Evolutionary conservation across 2,113 vertebrate genomes (phyloP).

Genomic region (Tyrannus savana): DNA sequence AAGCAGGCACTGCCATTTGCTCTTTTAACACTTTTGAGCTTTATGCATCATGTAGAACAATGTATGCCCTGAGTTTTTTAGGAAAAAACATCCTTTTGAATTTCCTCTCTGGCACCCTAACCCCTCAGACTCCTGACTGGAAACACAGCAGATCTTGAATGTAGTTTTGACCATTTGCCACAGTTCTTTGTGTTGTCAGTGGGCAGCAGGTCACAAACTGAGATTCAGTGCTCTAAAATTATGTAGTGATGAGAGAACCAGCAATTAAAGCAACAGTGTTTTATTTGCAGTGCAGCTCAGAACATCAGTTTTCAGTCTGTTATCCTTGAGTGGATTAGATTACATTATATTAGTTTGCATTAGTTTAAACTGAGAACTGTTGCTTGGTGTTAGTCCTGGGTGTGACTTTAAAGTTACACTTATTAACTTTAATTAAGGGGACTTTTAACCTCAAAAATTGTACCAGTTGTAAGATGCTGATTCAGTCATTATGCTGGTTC

Average conservation of each 20-base stretch:
- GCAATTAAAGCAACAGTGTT: not conserved
- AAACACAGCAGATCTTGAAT: not conserved
- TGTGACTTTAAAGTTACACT: not conserved
- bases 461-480: not conserved
- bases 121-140: not conserved
- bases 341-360: not conserved
- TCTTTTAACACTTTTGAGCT: not conserved
- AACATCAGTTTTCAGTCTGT: slow-evolving; percentile 20
- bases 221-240: not conserved
- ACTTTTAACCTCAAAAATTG: not conserved
- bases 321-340: not conserved
- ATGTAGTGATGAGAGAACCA: not conserved
- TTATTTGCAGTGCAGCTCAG: not conserved
- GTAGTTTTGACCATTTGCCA: not conserved
- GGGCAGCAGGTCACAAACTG: not conserved
- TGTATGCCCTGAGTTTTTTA: not conserved
- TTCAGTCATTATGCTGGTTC: not conserved
- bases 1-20: not conserved
- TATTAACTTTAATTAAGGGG: not conserved
- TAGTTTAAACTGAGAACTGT: not conserved
- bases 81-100: not conserved
- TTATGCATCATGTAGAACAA: not conserved
- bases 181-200: not conserved
- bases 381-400: not conserved
- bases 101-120: not conserved